Base-by-base conservation (phyloP, 2,888 invertebrate genomes). In the Ectemnius lituratus region DNA sequence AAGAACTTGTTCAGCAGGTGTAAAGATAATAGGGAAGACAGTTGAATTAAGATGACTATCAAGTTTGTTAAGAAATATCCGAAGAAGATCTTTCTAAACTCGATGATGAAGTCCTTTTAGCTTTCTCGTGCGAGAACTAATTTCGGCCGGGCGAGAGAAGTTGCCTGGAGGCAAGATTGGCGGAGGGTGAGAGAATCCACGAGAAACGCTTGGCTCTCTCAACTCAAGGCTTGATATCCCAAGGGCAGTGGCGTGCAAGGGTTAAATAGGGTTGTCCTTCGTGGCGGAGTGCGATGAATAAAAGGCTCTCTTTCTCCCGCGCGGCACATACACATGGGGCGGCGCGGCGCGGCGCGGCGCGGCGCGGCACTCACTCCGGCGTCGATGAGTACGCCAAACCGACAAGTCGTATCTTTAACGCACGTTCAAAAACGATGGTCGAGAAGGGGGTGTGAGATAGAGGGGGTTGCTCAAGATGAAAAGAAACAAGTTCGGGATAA, bases 351-450 rank as follows among this genome's bases (percentile, higher is more conserved):
- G 18, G 14, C 20, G 11, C 37, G 20, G 20, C 5, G 27, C 18
- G 27, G 6, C 59, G 13, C 8, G 52, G n/a, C 59, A 14, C 23
- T 61, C 72, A 37, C 58, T 72, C 71, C 58, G 67, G 59, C 68
- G 66, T 74, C 65, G 70, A 75, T 68, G 70, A 81, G 83, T 70
- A 68, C 68, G 73, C 77, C 62, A 75, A 78, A 84, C 79, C 76
- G 83, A 81, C 81, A 83, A 83, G 83, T 83, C 76, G 79, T 83
- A 81, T 82, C 79, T 85, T 79, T 81, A 76, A 79, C 72, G 74
- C 78, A 78, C 61, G 73, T 76, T 37, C 37, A 78, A 82, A 77
- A 80, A 77, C 80, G 76, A 75, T 37, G 37, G 8, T 74, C 71
- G 77, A 79, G 70, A 72, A 75, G 76, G 67, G 62, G 58, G 72